Percentiles rank a stretch among this genome's conserved stretches.
Evolutionary conservation across 35 echinoderm and acorn worm species (phyloP).

Genomic region (Hemicentrotus pulcherrimus): DNA sequence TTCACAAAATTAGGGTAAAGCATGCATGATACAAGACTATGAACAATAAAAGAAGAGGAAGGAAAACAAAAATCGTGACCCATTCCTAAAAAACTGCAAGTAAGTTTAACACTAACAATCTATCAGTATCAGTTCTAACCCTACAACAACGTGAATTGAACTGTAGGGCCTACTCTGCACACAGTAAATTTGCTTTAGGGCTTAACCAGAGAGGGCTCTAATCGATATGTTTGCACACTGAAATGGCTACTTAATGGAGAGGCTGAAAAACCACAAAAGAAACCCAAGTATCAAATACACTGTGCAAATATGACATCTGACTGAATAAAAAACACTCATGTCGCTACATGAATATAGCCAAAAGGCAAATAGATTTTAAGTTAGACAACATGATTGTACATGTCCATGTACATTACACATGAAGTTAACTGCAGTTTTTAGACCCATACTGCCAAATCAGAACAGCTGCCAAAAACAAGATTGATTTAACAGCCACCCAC

Average conservation of each 20-base stretch:
- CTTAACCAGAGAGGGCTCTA: not conserved
- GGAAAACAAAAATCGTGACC: too few relatives aligned
- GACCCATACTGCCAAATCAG: not conserved
- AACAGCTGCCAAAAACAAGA: too few relatives aligned
- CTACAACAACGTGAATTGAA: too few relatives aligned
- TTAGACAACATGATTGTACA: too few relatives aligned
- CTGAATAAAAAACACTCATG: not conserved
- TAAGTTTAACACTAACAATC: too few relatives aligned
- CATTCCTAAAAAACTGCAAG: too few relatives aligned
- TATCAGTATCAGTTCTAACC: too few relatives aligned
- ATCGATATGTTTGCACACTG: slow-evolving; percentile 10
- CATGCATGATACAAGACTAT: too few relatives aligned
- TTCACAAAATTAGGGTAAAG: too few relatives aligned
- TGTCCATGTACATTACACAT: too few relatives aligned
- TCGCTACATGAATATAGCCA: not conserved
- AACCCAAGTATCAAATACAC: not conserved
- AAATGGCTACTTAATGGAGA: not conserved
- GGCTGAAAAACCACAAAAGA: not conserved
- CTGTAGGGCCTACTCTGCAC: not conserved
- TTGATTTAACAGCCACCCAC: too few relatives aligned
- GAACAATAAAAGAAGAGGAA: too few relatives aligned
- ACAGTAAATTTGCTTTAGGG: not conserved
- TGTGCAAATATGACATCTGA: not conserved
- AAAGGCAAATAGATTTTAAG: not conserved
- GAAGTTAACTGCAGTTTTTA: not conserved